Evolutionary conservation across 2,888 invertebrate species (phyloP), one percentile per base, ranked within the genome.

Genomic region (Caenorhabditis sinica): DNA sequence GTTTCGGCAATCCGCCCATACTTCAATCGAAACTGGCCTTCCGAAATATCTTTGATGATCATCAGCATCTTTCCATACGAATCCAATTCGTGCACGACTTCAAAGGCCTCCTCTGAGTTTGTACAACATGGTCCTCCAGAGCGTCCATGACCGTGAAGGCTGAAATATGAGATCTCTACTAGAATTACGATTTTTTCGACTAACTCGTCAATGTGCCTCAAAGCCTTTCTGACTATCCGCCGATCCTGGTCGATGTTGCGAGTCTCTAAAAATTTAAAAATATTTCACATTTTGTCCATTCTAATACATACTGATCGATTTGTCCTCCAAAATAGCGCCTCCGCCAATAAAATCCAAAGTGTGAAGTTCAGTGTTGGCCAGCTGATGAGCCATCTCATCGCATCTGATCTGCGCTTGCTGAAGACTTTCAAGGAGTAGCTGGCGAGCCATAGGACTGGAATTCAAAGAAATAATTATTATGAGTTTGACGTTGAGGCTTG

Each of bases 371-470:
- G 82, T 25, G 25, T 81, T 77, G 8, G 79, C 87, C 60, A 87
- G 65, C 60, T 82, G 61, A 25, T 75, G 72, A 33, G 86, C 84
- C 58, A 74, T 76, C 25, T 84, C 79, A 51, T 87, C 87, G 17
- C 25, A 49, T 23, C 63, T 36, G 9, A 85, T 40, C 33, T 87
- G 87, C 0, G 87, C 82, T 73, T 87, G 85, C 60, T 81, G 83
- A 2, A 86, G 43, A 61, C 84, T 82, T 23, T 87, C 87, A 1
- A 28, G 45, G 11, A 87, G 81, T 15, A 87, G 53, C 1, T 23
- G 6, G 2, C 63, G 60, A 11, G 81, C 84, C 15, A 25, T 58
- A 43, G 23, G n/a, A 2, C 84, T 84, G 74, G n/a, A 84, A 65
- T 13, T 13, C 11, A 40, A 2, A 13, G 13, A 11, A 40, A 40